Evolutionary conservation across 2,113 vertebrate genomes (phyloP), one percentile per base, ranked within the genome.

Genomic region (Poeciliopsis prolifica): DNA sequence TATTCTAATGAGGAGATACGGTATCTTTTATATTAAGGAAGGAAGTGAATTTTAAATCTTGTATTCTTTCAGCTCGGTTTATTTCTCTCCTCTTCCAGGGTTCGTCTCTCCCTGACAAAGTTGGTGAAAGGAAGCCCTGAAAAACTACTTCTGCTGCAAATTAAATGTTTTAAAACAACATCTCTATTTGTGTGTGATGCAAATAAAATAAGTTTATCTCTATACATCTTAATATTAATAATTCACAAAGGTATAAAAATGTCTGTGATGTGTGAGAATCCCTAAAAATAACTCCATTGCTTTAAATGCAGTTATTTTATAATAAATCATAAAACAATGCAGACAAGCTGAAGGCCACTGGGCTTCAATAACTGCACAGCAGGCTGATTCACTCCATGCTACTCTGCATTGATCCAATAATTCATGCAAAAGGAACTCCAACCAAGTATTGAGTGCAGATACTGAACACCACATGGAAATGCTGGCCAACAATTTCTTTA

Each of bases 1-100:
- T 83, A 92, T 90, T 87, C 79, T 92, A 91, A 92, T 87, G 78
- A 75, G 81, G 77, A 54, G 72, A 86, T 90, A 63, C 37, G 12
- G 37, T 64, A 89, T 86, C 77, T 63, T 81, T 85, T 74, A 80
- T 79, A 85, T 69, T 86, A 86, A 76, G 65, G 76, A 61, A 70
- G 68, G 83, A 75, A 79, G 85, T 68, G 60, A 83, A 44, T 82
- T 88, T 78, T 42, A 79, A 89, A 88, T 86, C 83, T 89, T 69
- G 75, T 48, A 1, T 83, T 87, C 81, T 86, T 73, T 78, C 51
- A 5, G 37, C 65, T 83, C 70, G 74, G 74, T 61, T 77, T 35
- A 66, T 80, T 70, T 70, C 62, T 70, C 48, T 68, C 70, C n/a
- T 29, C 74, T 61, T 2, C 61, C 30, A 64, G 58, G 31, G 30